phyloP scores from a whole-genome alignment of 53 echinoderm and acorn worm species.

The Holothuria scabra region DNA sequence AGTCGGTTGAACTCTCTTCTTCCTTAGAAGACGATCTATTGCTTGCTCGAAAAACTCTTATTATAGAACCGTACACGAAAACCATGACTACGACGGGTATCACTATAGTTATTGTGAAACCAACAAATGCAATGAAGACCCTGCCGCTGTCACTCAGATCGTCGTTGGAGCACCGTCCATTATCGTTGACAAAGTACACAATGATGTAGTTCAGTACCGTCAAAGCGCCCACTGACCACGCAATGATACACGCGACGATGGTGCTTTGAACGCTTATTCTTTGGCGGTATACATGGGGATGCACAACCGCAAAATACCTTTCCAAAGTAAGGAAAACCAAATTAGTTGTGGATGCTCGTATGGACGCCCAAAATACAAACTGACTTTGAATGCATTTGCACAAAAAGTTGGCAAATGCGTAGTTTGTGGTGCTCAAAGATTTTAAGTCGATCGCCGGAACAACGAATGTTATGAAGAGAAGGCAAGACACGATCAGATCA shows the following conservation, averaged over 20 bases:
- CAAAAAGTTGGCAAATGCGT: too few species aligned
- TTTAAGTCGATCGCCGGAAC: neutral
- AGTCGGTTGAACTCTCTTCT: too few species aligned
- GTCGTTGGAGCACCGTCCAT: neutral
- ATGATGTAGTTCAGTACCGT: neutral
- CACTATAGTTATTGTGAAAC: conserved; percentile 1
- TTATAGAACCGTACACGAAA: conserved; percentile 20
- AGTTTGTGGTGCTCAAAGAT: too few species aligned
- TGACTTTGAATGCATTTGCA: neutral
- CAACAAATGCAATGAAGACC: neutral
- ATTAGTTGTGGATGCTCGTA: conserved; percentile 19
- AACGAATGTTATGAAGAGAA: conserved; percentile 4
- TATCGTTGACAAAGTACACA: neutral
- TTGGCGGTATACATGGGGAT: conserved; percentile 6
- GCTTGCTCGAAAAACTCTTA: conserved; percentile 11
- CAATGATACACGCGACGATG: neutral
- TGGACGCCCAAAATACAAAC: conserved; percentile 20
- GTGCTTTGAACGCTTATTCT: neutral
- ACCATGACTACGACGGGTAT: conserved; percentile 19
- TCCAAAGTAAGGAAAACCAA: conserved; percentile 27
- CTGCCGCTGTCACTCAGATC: neutral
- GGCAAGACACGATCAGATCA: neutral
- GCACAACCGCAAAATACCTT: conserved; percentile 15
- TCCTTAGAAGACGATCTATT: neutral
- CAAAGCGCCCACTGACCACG: neutral